Evolutionary conservation across 2,113 vertebrate genomes (phyloP).

Genomic region (Eurypyga helias): DNA sequence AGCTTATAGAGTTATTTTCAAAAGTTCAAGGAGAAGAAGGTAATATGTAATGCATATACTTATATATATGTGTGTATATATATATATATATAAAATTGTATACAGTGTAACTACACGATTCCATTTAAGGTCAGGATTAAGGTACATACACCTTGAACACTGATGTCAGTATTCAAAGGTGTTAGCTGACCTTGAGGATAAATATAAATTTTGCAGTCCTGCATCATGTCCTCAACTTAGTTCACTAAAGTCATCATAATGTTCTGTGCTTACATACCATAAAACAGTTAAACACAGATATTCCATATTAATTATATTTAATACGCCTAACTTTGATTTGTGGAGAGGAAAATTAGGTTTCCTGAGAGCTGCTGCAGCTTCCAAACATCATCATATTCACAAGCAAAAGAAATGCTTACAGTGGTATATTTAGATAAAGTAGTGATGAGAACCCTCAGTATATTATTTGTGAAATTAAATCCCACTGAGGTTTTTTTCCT

Average conservation of each 20-base stretch:
- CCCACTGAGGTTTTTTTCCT: not conserved
- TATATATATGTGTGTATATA: too few relatives aligned
- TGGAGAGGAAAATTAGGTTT: slow-evolving; percentile 54
- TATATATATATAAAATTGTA: not conserved
- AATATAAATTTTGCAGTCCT: slow-evolving; percentile 33
- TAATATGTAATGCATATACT: not conserved
- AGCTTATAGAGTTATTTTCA: not conserved
- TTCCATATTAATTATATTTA: slow-evolving; percentile 48
- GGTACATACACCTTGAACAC: not conserved
- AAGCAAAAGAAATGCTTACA: slow-evolving; percentile 24
- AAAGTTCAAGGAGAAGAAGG: not conserved
- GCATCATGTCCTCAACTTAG: not conserved
- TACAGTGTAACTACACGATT: not conserved
- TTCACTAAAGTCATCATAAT: not conserved
- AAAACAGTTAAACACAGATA: slow-evolving; percentile 32
- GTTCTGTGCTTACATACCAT: slow-evolving; percentile 21
- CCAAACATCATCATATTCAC: slow-evolving; percentile 44
- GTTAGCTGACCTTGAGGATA: slow-evolving; percentile 35
- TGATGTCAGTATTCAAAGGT: slow-evolving; percentile 5
- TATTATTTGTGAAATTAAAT: slow-evolving; percentile 38
- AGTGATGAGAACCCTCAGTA: slow-evolving; percentile 22
- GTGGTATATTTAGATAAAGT: slow-evolving; percentile 24
- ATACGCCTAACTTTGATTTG: slow-evolving; percentile 32
- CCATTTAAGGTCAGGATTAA: not conserved
- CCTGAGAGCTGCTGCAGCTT: slow-evolving; percentile 20